phyloP scores from a whole-genome alignment of 2,888 invertebrate species.

The Caenorhabditis sinica region DNA sequence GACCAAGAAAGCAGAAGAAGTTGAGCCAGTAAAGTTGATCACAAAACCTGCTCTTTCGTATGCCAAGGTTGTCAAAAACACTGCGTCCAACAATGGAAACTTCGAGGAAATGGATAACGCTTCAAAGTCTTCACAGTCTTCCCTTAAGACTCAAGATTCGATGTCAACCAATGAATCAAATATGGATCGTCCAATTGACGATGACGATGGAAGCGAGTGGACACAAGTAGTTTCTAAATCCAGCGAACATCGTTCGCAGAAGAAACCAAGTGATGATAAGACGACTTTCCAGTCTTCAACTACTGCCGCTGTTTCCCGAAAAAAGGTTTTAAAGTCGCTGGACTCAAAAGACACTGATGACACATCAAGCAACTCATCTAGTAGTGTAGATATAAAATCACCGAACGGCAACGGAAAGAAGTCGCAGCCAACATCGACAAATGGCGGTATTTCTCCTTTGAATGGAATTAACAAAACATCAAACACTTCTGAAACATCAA shows the following conservation, averaged over 20 bases:
- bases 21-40: neutral
- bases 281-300: neutral
- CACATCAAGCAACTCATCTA: too few relatives aligned
- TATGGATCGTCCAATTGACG: too few relatives aligned
- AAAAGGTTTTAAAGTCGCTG: too few relatives aligned
- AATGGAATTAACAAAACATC: too few relatives aligned
- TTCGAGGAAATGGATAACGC: neutral
- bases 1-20: neutral
- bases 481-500: too few relatives aligned
- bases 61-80: neutral
- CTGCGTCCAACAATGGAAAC: neutral
- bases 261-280: neutral
- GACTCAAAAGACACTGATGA: too few relatives aligned
- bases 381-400: too few relatives aligned
- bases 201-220: neutral
- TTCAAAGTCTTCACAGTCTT: neutral
- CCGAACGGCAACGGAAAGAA: too few relatives aligned
- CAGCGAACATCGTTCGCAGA: neutral
- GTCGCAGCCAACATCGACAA: too few relatives aligned
- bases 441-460: too few relatives aligned
- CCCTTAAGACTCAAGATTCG: neutral
- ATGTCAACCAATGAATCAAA: neutral
- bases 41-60: neutral
- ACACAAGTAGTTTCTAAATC: neutral
- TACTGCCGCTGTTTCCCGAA: neutral